phyloP scores from a whole-genome alignment of 1,140 invertebrate species.

The Rhynchophorus ferrugineus region DNA sequence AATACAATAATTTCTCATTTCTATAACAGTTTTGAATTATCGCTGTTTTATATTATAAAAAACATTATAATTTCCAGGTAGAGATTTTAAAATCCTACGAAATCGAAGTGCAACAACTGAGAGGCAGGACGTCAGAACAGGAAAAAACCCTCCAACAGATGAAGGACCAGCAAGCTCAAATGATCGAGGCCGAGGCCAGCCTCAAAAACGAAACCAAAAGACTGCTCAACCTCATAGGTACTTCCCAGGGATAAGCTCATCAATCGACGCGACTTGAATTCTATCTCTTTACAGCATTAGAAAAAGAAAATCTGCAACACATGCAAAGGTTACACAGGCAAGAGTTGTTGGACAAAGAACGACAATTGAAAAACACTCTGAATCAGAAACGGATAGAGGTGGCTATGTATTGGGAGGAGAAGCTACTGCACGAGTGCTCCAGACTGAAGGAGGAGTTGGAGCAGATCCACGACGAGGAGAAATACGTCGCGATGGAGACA shows the following conservation, averaged over 20 bases:
- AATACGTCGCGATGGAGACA: constrained; percentile 48
- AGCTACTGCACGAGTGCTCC: constrained; percentile 41
- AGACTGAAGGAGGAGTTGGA: constrained; percentile 54
- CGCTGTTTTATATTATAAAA: neutral
- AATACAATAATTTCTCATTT: too few species aligned
- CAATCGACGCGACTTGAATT: neutral
- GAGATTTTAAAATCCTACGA: constrained; percentile 50
- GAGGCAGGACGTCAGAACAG: constrained; percentile 52
- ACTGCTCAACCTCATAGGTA: constrained; percentile 41
- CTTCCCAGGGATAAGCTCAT: neutral
- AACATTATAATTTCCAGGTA: constrained; percentile 35
- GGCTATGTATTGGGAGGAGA: constrained; percentile 48
- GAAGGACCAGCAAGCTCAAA: constrained; percentile 49
- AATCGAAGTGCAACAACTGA: constrained; percentile 50
- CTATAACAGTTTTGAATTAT: neutral
- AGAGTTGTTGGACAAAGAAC: constrained; percentile 49
- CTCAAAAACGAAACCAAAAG: constrained; percentile 50
- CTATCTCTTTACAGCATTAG: constrained; percentile 34
- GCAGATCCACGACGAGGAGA: constrained; percentile 52
- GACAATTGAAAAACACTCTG: constrained; percentile 44
- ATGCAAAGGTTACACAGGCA: constrained; percentile 38
- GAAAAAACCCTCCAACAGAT: constrained; percentile 49
- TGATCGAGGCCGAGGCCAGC: constrained; percentile 47
- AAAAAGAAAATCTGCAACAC: constrained; percentile 43
- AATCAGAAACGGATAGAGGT: constrained; percentile 51